Conservation (phyloP, 2,113 vertebrate species). For the Tor tambroides region DNA sequence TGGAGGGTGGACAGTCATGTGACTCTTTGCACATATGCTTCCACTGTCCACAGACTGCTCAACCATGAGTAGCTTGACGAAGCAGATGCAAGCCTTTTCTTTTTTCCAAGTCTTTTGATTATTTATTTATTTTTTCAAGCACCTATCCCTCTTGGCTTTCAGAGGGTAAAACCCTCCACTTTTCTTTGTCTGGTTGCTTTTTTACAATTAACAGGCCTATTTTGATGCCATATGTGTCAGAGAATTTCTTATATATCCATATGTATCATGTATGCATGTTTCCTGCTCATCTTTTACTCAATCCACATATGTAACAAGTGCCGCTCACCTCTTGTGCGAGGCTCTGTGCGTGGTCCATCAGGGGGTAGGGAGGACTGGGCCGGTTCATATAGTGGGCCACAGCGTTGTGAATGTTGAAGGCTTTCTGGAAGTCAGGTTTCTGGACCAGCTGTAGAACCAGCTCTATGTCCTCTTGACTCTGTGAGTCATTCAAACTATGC, state of each 20-base stretch:
- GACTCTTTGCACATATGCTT: not conserved
- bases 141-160: not conserved
- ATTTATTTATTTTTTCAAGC: not conserved
- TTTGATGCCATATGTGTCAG: not conserved
- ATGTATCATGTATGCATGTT: no score
- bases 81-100: no score
- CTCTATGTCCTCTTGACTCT: slow-evolving; percentile 93
- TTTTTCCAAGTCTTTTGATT: no score
- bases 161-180: not conserved
- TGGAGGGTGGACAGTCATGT: not conserved
- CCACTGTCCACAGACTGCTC: not conserved
- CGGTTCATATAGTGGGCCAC: slow-evolving; percentile 93
- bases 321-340: slow-evolving; percentile 85
- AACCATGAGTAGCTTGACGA: not conserved
- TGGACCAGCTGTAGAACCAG: slow-evolving; percentile 92
- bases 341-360: slow-evolving; percentile 84
- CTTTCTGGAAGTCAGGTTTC: slow-evolving; percentile 95
- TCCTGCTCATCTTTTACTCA: no score
- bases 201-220: not conserved
- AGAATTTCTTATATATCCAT: not conserved
- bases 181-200: not conserved
- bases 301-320: not conserved
- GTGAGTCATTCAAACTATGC: slow-evolving; percentile 87
- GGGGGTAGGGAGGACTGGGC: slow-evolving; percentile 92
- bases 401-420: slow-evolving; percentile 94